phyloP scores from a whole-genome alignment of 2,888 invertebrate species.

The Morpho helenor region DNA sequence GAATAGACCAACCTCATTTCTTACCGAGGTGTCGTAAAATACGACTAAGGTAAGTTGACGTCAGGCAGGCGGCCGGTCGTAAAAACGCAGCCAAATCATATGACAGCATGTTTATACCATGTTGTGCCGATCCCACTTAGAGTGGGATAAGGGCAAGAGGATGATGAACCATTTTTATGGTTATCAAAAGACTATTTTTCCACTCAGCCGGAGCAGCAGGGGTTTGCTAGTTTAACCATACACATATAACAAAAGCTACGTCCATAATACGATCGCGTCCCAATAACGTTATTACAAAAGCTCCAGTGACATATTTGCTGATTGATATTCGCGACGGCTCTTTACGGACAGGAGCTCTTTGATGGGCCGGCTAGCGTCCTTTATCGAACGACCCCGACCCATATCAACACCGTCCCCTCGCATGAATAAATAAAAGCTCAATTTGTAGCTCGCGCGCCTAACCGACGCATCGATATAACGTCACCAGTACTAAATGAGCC shows the following conservation, averaged over 20 bases:
- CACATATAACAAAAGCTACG: constrained; percentile 3
- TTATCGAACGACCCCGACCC: constrained; percentile 71
- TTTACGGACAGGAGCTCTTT: constrained; percentile 49
- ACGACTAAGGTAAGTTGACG: no score
- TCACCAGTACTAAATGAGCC: constrained; percentile 25
- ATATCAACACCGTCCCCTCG: constrained; percentile 68
- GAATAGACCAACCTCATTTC: no score
- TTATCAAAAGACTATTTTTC: no score
- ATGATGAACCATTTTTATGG: no score
- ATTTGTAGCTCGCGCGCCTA: constrained; percentile 70
- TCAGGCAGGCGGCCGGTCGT: no score
- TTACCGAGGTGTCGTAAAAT: no score
- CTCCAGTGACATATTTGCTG: constrained; percentile 29
- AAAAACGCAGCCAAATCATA: no score
- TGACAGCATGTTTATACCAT: no score
- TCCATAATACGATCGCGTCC: constrained; percentile 13
- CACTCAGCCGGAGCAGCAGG: no score
- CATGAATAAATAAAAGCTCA: constrained; percentile 77
- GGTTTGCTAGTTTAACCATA: no score
- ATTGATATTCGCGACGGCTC: constrained; percentile 42
- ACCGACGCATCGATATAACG: constrained; percentile 57
- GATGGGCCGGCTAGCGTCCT: constrained; percentile 58
- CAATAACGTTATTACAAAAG: constrained; percentile 19
- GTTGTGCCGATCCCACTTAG: no score
- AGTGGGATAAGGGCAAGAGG: no score